These are phyloP conservation scores for Zaprionus vittiger DNA, from an alignment of 1,140 invertebrate genomes.

Conservation along the genomic window DNA sequence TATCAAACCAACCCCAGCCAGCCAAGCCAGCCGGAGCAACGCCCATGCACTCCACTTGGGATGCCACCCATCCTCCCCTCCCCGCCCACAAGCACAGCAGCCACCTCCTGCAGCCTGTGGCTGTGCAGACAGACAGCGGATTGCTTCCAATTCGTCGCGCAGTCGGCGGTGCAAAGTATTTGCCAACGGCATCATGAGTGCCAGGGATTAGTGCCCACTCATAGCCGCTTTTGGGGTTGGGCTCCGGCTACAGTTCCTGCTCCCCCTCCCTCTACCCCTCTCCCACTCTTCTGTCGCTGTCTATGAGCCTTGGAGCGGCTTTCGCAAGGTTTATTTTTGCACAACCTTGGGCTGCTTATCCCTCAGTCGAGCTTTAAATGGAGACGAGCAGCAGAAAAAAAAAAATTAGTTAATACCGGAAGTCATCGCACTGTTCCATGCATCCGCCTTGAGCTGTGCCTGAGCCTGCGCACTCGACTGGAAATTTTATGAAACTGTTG, in stretches of 20 bases:
- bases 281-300: too few relatives aligned
- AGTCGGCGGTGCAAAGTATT: conserved; percentile 82
- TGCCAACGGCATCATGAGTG: conserved; percentile 78
- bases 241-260: conserved; percentile 33
- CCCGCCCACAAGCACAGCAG: background rate
- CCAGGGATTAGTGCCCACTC: conserved; percentile 78
- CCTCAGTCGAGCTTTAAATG: conserved; percentile 59
- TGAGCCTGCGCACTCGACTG: conserved; percentile 72
- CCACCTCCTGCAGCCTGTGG: conserved; percentile 28
- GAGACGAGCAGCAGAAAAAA: conserved; percentile 20
- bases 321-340: conserved; percentile 47
- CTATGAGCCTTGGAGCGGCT: background rate
- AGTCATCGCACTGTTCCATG: conserved; percentile 80
- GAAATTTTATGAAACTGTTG: conserved; percentile 79
- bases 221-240: conserved; percentile 41
- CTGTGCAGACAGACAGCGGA: conserved; percentile 76
- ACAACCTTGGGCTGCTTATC: conserved; percentile 67
- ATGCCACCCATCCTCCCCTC: background rate
- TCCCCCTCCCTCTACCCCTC: background rate
- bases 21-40: conserved; percentile 48
- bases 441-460: conserved; percentile 67
- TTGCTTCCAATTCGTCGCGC: conserved; percentile 83
- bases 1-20: conserved; percentile 59
- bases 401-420: conserved; percentile 82
- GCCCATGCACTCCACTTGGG: conserved; percentile 67